These are phyloP conservation scores for Trachelus tabidus DNA, from an alignment of 2,888 invertebrate genomes.

Conservation along the genomic window DNA sequence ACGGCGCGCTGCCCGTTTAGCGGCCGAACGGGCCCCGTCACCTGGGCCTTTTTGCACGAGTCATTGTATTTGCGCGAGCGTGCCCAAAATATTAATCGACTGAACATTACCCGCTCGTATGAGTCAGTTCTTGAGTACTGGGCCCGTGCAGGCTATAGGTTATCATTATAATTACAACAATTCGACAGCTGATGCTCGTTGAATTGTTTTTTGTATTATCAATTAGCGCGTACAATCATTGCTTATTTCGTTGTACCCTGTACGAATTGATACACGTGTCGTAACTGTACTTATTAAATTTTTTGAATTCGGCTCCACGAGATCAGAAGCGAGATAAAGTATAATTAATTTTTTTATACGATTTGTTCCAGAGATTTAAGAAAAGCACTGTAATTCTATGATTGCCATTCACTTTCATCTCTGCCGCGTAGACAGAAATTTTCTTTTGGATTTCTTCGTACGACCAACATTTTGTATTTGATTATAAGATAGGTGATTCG, in stretches of 20 bases:
- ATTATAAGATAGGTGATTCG: neutral
- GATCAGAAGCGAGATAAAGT: neutral
- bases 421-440: neutral
- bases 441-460: neutral
- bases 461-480: neutral
- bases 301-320: neutral
- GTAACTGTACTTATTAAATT: neutral
- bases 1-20: constrained; percentile 30
- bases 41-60: constrained; percentile 54
- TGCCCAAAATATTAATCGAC: constrained; percentile 57
- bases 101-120: neutral
- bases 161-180: neutral
- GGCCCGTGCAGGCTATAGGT: neutral
- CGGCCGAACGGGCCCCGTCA: constrained; percentile 30
- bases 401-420: neutral
- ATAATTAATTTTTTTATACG: neutral
- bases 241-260: neutral
- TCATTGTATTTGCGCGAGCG: constrained; percentile 57
- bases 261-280: neutral
- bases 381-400: neutral
- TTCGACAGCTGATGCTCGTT: neutral
- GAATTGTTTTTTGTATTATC: neutral
- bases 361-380: neutral
- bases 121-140: neutral
- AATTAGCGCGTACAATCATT: neutral